These are phyloP conservation scores for Melanerpes formicivorus DNA, from an alignment of 2,113 vertebrate genomes.

Conservation along the genomic window DNA sequence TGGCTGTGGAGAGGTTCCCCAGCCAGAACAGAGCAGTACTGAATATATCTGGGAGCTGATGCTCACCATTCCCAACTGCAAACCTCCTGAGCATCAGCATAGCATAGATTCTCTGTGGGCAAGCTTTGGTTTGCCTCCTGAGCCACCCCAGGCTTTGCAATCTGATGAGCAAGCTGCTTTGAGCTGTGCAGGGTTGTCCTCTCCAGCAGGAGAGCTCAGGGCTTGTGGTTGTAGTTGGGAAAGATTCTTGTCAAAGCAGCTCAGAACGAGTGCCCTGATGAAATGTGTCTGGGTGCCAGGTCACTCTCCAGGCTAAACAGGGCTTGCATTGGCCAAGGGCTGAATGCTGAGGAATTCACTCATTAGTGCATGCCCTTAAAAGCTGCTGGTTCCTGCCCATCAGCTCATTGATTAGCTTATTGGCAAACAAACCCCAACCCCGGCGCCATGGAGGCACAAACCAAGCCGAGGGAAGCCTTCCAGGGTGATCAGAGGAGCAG, in stretches of 20 bases:
- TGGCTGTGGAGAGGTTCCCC: not conserved
- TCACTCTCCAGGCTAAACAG: slow-evolving; percentile 26
- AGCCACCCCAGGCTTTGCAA: not conserved
- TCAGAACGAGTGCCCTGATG: slow-evolving; percentile 20
- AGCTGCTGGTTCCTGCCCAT: not conserved
- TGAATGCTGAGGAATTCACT: slow-evolving; percentile 20
- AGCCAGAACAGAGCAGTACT: not conserved
- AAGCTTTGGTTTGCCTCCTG: not conserved
- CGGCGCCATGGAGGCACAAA: not conserved
- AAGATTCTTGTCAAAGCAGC: slow-evolving; percentile 54
- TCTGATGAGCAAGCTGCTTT: slow-evolving; percentile 5
- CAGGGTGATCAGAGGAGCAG: not conserved
- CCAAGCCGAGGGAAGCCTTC: slow-evolving; percentile 6
- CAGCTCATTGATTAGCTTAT: slow-evolving; percentile 16
- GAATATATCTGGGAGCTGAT: not conserved
- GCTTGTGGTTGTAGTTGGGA: slow-evolving; percentile 23
- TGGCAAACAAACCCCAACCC: not conserved
- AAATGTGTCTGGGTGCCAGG: slow-evolving; percentile 5
- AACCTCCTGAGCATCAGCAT: not conserved
- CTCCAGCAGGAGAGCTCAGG: not conserved
- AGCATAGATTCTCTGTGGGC: not conserved
- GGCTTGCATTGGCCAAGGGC: not conserved
- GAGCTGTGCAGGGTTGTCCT: not conserved
- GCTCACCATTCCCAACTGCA: not conserved
- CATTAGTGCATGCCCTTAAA: slow-evolving; percentile 34